These are phyloP conservation scores for Drosophila diplacantha DNA, from an alignment of 2,888 invertebrate genomes.

Conservation along the genomic window DNA sequence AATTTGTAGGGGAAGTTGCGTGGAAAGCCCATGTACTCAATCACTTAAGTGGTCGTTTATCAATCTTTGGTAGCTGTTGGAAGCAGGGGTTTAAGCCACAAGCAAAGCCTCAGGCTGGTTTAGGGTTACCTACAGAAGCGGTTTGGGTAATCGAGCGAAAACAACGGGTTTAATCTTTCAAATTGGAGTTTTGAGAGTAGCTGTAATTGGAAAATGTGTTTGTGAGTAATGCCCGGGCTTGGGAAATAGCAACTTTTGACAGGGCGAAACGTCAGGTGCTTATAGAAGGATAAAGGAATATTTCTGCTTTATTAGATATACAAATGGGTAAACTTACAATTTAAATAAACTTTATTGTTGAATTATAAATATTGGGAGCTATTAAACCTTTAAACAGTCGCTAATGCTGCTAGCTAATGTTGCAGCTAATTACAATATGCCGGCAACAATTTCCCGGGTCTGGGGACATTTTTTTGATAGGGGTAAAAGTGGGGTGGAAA, in stretches of 20 bases:
- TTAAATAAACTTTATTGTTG: background rate
- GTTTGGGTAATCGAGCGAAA: constrained; percentile 25
- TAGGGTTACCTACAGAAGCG: constrained; percentile 24
- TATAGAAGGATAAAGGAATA: background rate
- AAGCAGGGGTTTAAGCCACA: constrained; percentile 11
- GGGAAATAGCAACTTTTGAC: background rate
- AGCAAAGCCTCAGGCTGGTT: constrained; percentile 14
- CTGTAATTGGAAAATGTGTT: constrained; percentile 19
- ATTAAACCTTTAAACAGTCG: background rate
- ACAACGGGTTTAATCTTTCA: constrained; percentile 19
- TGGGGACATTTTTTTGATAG: no score
- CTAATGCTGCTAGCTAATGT: no score
- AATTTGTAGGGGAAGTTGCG: constrained; percentile 38
- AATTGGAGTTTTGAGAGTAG: constrained; percentile 21
- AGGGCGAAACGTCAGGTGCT: background rate
- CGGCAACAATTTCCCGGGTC: no score
- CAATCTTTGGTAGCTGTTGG: constrained; percentile 24
- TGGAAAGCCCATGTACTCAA: constrained; percentile 46
- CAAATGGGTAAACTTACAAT: no score
- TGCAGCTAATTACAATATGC: no score
- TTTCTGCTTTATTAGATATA: no score
- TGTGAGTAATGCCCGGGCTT: background rate
- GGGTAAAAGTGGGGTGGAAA: no score
- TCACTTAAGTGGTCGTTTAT: constrained; percentile 50
- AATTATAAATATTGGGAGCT: background rate